Base-by-base conservation (phyloP, 2,113 vertebrate species). In the Circaetus gallicus region DNA sequence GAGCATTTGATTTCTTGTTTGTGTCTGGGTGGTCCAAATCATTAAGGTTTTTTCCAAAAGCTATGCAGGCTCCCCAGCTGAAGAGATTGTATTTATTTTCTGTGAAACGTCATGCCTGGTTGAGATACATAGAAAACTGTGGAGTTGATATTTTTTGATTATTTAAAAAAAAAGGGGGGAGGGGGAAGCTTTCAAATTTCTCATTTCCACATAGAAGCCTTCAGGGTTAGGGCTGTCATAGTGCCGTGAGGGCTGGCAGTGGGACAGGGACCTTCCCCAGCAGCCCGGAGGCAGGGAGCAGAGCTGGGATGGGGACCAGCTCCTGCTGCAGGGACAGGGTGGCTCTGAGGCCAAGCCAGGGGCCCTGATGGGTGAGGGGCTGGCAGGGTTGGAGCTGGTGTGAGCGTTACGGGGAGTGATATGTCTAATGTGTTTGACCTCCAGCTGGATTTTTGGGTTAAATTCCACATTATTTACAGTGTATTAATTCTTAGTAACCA, bases 331-430 rank as follows among this genome's bases (percentile, higher is more conserved):
- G 49, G 43, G 65, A 62, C 43, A 32, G 43, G 43, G 21, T 2
- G 11, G 42, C 63, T 77, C 50, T 0, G 0, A 38, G 42, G 49
- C 62, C 29, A 22, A 40, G 40, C 29, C 26, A 16, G 24, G 42
- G 20, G 21, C n/a, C 22, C 22, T 0, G 3, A 6, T 25, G 47
- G 29, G 28, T 0, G 0, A 49, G 15, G 17, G 25, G 12, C 58
- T 77, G 50, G 8, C 21, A 76, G 66, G 36, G 31, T 31, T 80
- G n/a, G 36, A 53, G 58, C n/a, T 89, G 42, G 8, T 86, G 38
- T 16, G 34, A 69, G 22, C 0, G 0, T 73, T 70, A 13, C 0
- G 0, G 25, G 36, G 12, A 53, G 38, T 11, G 21, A 24, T 73
- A 20, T 0, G 0, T 91, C 32, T 74, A 43, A 32, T 1, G 6